These are phyloP conservation scores for Panthera leo DNA, from an alignment of 2,113 vertebrate species.

Conservation along the genomic window DNA sequence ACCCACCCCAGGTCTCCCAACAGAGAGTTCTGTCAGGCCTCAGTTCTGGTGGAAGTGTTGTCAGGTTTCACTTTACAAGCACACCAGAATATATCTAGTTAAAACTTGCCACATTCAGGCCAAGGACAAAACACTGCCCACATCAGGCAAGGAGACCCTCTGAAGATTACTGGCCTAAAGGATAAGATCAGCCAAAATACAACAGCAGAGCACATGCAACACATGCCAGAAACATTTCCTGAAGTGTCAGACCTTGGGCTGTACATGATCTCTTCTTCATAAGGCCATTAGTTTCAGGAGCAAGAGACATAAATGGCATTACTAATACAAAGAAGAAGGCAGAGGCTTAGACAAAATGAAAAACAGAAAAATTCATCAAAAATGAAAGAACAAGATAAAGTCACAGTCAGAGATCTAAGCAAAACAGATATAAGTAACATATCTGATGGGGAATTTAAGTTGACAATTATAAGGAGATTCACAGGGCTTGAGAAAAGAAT, in stretches of 20 bases:
- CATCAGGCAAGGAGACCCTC: not conserved
- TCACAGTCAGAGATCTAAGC: not conserved
- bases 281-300: not conserved
- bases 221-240: no score
- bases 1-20: not conserved
- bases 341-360: not conserved
- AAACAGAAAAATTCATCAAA: not conserved
- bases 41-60: not conserved
- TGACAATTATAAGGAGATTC: not conserved
- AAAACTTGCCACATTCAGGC: not conserved
- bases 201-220: not conserved
- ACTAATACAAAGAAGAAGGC: not conserved
- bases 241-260: not conserved
- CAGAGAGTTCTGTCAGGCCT: not conserved
- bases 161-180: not conserved
- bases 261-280: not conserved
- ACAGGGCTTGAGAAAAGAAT: not conserved
- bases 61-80: not conserved
- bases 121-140: not conserved
- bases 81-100: not conserved
- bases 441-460: not conserved
- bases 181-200: not conserved
- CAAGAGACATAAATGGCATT: not conserved
- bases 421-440: not conserved
- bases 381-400: not conserved